These are phyloP conservation scores for Ectemnius lituratus DNA, from an alignment of 2,888 invertebrate genomes.

Conservation along the genomic window DNA sequence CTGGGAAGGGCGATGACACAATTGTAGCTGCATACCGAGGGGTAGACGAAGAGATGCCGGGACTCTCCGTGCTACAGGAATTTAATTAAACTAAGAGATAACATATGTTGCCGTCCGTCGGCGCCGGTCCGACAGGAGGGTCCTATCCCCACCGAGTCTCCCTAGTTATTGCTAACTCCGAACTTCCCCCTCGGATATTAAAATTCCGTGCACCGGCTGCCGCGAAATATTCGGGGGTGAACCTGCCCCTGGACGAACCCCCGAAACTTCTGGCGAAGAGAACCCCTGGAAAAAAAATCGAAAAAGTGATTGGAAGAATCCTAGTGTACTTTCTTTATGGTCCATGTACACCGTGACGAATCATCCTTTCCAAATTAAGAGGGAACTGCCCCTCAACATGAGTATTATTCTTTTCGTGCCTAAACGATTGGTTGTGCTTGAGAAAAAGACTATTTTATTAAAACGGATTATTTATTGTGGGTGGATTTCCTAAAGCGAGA, in stretches of 20 bases:
- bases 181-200: constrained; percentile 74
- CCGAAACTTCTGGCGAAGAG: constrained; percentile 19
- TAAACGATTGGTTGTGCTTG: too few relatives aligned
- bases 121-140: constrained; percentile 53
- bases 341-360: too few relatives aligned
- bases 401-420: too few relatives aligned
- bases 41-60: constrained; percentile 60
- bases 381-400: too few relatives aligned
- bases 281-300: neutral
- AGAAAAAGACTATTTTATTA: too few relatives aligned
- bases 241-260: constrained; percentile 24
- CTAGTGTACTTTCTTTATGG: neutral
- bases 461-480: too few relatives aligned
- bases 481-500: too few relatives aligned
- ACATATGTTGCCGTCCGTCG: constrained; percentile 76
- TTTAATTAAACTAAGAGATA: constrained; percentile 83
- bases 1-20: constrained; percentile 56
- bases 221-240: constrained; percentile 47
- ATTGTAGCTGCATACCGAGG: constrained; percentile 67
- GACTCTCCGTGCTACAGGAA: constrained; percentile 77
- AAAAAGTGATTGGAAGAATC: neutral
- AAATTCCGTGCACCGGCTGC: constrained; percentile 74
- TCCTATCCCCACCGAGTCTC: constrained; percentile 57
- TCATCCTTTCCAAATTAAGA: too few relatives aligned
- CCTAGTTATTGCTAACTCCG: constrained; percentile 74